Evolutionary conservation across 2,888 invertebrate genomes (phyloP), one percentile per base, ranked within the genome.

Genomic region (Agonopterix alstromeriana): DNA sequence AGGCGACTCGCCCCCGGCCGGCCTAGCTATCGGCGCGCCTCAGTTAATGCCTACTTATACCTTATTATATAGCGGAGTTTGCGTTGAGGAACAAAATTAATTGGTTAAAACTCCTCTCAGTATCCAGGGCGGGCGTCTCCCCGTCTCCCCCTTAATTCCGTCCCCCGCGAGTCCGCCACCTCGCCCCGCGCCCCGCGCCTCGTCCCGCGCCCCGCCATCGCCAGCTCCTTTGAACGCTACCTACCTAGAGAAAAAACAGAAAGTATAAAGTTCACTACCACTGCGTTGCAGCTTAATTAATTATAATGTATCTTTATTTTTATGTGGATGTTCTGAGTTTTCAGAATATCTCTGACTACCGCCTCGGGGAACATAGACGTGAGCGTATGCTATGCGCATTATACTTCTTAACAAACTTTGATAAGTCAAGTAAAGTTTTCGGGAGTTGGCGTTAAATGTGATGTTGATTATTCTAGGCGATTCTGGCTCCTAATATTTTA

Each of bases 21-120:
- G 77, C 75, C 78, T 66, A 75, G 86, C 87, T 80, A 85, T 84
- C 88, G 85, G 84, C 85, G 84, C 84, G 82, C 80, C 83, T 83
- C 84, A 77, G 82, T 82, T 88, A 87, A 87, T 85, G 86, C 84
- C 88, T 88, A 87, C 88, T 88, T 87, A 87, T 88, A 88, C 85
- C 87, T 87, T 88, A 88, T 87, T 88, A 86, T 87, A 88, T 87
- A 86, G 87, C 88, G 78, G 82, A 88, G 88, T 88, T 88, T 88
- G 88, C 87, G 88, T 88, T 88, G 89, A 89, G 89, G 89, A 89
- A 89, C 89, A 89, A 89, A 89, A 89, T 89, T 89, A 89, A 89
- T 89, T 89, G 89, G 89, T 89, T 89, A 89, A 89, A 90, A 89
- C 89, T 90, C 89, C 89, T 89, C 89, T 89, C 87, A 81, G 89